Conservation (phyloP, 2,113 vertebrate species). For the Phalacrocorax aristotelis region DNA sequence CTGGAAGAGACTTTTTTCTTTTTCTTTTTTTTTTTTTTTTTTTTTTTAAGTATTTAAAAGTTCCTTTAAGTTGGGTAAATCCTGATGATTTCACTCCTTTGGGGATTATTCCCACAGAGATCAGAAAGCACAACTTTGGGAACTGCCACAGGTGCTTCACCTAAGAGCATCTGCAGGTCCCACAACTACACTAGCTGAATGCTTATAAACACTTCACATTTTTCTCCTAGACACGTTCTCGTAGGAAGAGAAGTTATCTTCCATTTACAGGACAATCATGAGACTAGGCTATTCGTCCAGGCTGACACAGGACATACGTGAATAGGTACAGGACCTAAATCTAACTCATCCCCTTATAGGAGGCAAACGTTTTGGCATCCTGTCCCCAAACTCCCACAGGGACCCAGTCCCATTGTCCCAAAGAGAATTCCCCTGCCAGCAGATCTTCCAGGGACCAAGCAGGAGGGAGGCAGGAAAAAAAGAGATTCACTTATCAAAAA, state of each 20-base stretch:
- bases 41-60: background rate
- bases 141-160: background rate
- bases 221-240: background rate
- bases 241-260: background rate
- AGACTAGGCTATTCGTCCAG: background rate
- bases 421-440: background rate
- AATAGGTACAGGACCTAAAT: background rate
- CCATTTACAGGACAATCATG: background rate
- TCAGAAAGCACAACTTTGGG: background rate
- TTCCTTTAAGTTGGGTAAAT: background rate
- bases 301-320: background rate
- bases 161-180: background rate
- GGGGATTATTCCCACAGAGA: background rate
- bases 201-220: background rate
- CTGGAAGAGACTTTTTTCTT: background rate
- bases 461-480: background rate
- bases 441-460: background rate
- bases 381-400: background rate
- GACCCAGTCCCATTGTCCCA: fast-evolving
- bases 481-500: background rate
- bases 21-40: no score
- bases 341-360: no score
- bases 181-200: background rate
- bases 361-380: background rate
- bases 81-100: background rate